Evolutionary conservation across 1,140 invertebrate genomes (phyloP).

Genomic region (Sesamia nonagrioides): DNA sequence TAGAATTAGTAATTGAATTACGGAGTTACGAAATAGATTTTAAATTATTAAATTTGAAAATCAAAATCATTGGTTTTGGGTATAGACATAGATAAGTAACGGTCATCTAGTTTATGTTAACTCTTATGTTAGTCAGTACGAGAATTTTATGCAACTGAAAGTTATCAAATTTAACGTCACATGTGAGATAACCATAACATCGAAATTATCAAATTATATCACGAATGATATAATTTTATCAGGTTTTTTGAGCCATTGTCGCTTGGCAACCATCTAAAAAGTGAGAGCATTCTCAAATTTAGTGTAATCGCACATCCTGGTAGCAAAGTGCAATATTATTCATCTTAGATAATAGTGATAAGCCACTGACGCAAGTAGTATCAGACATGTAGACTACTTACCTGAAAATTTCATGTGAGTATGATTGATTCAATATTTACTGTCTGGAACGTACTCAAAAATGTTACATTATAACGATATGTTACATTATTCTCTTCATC

Average conservation of each 20-base stretch:
- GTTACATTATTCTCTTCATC: no score
- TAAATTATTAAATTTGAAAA: no score
- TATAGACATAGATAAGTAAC: no score
- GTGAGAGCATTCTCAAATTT: conserved; percentile 26
- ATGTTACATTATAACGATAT: not conserved
- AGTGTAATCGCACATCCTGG: conserved; percentile 9
- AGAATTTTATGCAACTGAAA: not conserved
- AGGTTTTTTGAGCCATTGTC: conserved; percentile 12
- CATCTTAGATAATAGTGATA: conserved; percentile 3
- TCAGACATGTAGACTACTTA: conserved; percentile 26
- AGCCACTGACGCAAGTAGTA: not conserved
- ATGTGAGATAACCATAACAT: conserved; percentile 41
- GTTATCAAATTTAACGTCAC: conserved; percentile 39
- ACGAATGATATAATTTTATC: conserved; percentile 3
- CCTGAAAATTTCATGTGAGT: not conserved
- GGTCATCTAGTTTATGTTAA: no score
- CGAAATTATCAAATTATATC: conserved; percentile 33
- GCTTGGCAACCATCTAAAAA: conserved; percentile 10
- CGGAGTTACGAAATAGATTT: no score
- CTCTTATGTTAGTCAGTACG: no score
- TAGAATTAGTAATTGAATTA: no score
- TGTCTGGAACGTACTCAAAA: not conserved
- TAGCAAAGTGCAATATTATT: conserved; percentile 20
- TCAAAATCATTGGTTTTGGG: no score
- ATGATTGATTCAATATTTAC: conserved; percentile 31